Percentiles rank a stretch among this genome's conserved stretches.
These are phyloP conservation scores for Heterochromis multidens DNA, from an alignment of 2,113 vertebrate genomes.

Conservation along the genomic window DNA sequence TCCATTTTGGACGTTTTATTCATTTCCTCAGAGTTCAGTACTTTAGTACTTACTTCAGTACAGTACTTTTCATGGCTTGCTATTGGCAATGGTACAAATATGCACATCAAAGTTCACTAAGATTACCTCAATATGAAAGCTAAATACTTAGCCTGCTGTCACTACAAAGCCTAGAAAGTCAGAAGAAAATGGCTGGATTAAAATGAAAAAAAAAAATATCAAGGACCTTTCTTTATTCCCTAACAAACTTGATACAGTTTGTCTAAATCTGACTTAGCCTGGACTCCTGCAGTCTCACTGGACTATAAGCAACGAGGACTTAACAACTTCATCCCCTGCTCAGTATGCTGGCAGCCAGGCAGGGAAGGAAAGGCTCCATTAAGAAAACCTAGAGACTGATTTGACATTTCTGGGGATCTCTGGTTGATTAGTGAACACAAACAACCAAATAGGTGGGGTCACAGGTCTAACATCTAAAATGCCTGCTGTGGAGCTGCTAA, in stretches of 20 bases:
- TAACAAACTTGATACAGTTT: not conserved
- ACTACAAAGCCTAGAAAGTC: not conserved
- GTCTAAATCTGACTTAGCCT: not conserved
- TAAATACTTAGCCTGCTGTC: not conserved
- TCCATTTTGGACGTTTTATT: not conserved
- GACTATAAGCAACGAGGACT: not conserved
- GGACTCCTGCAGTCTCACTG: not conserved
- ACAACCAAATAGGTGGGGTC: conserved; percentile 50
- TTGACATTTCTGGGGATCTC: conserved; percentile 52
- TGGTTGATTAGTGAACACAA: conserved; percentile 61
- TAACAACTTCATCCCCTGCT: not conserved
- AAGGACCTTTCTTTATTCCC: not conserved
- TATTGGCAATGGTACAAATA: too few relatives aligned
- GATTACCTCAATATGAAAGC: not conserved
- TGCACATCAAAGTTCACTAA: not conserved
- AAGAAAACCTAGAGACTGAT: conserved; percentile 18
- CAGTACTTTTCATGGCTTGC: not conserved
- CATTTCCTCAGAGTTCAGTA: too few relatives aligned
- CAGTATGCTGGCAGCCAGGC: conserved; percentile 13
- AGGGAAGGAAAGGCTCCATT: not conserved
- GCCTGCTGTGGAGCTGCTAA: not conserved
- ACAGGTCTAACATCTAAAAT: conserved; percentile 22
- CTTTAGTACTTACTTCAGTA: too few relatives aligned
- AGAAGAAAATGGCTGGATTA: not conserved
- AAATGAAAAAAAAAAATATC: not conserved